Evolutionary conservation across 2,113 vertebrate genomes (phyloP).

Genomic region (Chamaea fasciata): DNA sequence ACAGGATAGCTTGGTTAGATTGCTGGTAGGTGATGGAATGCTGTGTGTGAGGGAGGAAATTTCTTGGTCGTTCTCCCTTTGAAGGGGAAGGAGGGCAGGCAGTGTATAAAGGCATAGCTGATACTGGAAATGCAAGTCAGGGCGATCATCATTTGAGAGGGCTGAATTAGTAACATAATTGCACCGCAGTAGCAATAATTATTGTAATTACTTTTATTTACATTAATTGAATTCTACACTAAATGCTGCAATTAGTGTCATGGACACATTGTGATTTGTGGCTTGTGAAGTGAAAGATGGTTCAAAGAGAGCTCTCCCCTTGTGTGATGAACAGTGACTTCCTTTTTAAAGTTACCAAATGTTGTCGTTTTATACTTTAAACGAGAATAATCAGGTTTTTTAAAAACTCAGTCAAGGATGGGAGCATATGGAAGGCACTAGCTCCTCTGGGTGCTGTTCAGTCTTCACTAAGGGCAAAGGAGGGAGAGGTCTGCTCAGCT

Average conservation of each 20-base stretch:
- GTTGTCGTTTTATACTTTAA: not conserved
- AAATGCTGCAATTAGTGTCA: conserved; percentile 32
- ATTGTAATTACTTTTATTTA: conserved; percentile 53
- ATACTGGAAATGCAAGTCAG: not conserved
- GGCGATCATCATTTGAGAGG: not conserved
- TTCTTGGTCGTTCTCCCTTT: not conserved
- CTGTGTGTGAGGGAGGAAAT: not conserved
- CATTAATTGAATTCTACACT: conserved; percentile 7
- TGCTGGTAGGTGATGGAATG: not conserved
- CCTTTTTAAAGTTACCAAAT: not conserved
- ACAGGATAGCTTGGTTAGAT: not conserved
- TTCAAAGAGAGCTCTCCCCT: not conserved
- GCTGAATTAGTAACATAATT: conserved; percentile 20
- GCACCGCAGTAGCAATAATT: conserved; percentile 33
- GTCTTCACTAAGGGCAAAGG: not conserved
- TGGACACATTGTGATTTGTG: conserved; percentile 3
- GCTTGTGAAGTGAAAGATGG: not conserved
- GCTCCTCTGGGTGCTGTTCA: not conserved
- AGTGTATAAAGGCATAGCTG: not conserved
- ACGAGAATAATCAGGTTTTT: not conserved
- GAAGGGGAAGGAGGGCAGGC: not conserved
- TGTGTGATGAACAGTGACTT: not conserved
- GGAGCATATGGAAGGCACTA: not conserved
- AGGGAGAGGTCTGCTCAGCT: not conserved
- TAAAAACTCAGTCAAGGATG: not conserved